Percentiles rank a stretch among this genome's conserved stretches.
Evolutionary conservation across 2,797 vertebrate species (phyloP).

Genomic region (Danio kyathit): DNA sequence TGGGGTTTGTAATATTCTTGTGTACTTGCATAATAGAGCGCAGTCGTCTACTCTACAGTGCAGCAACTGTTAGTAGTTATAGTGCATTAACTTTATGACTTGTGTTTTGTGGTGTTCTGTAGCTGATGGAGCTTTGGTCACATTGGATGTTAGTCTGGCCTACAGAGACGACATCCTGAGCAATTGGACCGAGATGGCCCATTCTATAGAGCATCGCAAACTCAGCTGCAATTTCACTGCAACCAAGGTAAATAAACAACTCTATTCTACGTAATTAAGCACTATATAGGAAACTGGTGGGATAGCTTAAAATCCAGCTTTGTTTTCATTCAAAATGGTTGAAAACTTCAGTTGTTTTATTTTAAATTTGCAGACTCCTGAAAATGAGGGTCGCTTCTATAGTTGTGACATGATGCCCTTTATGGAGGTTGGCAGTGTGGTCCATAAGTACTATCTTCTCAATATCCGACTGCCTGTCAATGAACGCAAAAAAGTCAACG

Average conservation of each 20-base stretch:
- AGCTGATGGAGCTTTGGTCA: slow-evolving; percentile 88
- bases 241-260: slow-evolving; percentile 79
- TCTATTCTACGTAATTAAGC: not conserved
- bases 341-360: not conserved
- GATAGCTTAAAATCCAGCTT: too few species aligned
- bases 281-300: not conserved
- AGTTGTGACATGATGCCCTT: slow-evolving; percentile 93
- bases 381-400: slow-evolving; percentile 92
- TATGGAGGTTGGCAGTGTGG: slow-evolving; percentile 94
- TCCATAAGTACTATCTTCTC: slow-evolving; percentile 97
- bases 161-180: slow-evolving; percentile 86
- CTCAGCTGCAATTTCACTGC: slow-evolving; percentile 89
- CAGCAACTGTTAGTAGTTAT: not conserved
- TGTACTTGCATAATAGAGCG: too few species aligned
- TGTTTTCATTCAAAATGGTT: not conserved
- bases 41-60: not conserved
- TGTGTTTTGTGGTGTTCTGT: slow-evolving; percentile 28
- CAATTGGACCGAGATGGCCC: slow-evolving; percentile 93
- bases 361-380: slow-evolving; percentile 74
- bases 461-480: slow-evolving; percentile 95
- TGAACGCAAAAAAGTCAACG: slow-evolving; percentile 89
- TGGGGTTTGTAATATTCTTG: too few species aligned
- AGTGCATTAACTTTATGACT: not conserved
- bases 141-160: slow-evolving; percentile 89
- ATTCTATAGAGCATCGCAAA: slow-evolving; percentile 88